These are phyloP conservation scores for Hirundo rustica DNA, from an alignment of 2,797 vertebrate genomes.

Conservation along the genomic window DNA sequence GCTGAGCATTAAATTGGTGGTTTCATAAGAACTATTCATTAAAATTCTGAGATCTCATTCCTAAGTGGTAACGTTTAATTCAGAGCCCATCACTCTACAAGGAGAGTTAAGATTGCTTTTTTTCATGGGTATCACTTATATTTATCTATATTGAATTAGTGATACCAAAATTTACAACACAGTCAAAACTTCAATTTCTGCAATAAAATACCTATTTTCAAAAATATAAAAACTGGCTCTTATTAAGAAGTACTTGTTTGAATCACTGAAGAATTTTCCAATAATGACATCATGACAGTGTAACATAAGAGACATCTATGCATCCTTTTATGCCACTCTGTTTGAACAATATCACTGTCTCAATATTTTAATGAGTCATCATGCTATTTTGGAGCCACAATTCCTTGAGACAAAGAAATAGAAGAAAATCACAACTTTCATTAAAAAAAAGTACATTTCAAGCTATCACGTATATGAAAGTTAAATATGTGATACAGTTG, in stretches of 20 bases:
- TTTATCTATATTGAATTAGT: not conserved
- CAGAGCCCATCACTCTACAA: not conserved
- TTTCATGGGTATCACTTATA: not conserved
- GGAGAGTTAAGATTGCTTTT: conserved; percentile 2
- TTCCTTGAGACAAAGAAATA: not conserved
- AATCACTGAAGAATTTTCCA: not conserved
- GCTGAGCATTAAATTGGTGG: conserved; percentile 41
- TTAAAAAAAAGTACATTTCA: not conserved
- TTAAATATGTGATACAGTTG: not conserved
- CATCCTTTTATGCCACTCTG: not conserved
- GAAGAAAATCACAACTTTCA: not conserved
- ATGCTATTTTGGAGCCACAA: not conserved
- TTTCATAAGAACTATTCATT: conserved; percentile 39
- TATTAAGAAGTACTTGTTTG: not conserved
- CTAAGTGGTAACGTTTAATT: not conserved
- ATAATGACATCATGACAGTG: not conserved
- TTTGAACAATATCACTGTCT: not conserved
- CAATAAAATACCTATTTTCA: not conserved
- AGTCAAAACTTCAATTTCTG: not conserved
- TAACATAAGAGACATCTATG: not conserved
- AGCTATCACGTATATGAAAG: not conserved
- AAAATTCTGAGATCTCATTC: conserved; percentile 33
- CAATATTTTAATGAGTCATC: not conserved
- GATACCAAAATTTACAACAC: not conserved
- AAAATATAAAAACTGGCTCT: not conserved